phyloP scores from a whole-genome alignment of 2,888 invertebrate genomes.

The Clivina fossor region DNA sequence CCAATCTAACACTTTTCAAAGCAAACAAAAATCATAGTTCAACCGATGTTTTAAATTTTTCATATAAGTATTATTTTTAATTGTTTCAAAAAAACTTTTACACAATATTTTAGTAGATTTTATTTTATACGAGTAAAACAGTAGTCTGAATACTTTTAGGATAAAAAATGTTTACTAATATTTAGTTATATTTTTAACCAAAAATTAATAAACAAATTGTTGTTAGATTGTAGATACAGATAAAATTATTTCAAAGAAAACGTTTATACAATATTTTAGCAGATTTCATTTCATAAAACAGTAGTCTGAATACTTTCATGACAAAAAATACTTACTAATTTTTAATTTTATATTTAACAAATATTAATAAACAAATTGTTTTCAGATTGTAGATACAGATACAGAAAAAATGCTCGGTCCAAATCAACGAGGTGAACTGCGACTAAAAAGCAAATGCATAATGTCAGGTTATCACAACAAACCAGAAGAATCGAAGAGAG shows the following conservation, averaged over 20 bases:
- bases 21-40: too few species aligned
- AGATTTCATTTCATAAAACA: too few species aligned
- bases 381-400: slow-evolving; percentile 54
- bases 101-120: too few species aligned
- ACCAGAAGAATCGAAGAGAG: slow-evolving; percentile 50
- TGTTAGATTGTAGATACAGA: slow-evolving; percentile 55
- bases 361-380: slow-evolving; percentile 31
- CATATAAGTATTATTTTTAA: too few species aligned
- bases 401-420: slow-evolving; percentile 54
- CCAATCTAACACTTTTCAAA: too few species aligned
- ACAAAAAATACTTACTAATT: neutral
- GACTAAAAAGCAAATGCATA: slow-evolving; percentile 50
- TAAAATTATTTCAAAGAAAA: too few species aligned
- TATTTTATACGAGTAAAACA: too few species aligned
- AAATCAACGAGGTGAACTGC: slow-evolving; percentile 56
- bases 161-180: neutral
- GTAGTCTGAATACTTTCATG: too few species aligned
- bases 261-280: too few species aligned
- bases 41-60: too few species aligned
- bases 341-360: neutral
- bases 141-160: too few species aligned
- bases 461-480: slow-evolving; percentile 55
- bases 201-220: neutral
- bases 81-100: too few species aligned
- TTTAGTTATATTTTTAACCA: neutral